A percentile compares a stretch with the other conserved stretches of the same genome.
Evolutionary conservation across 2,888 invertebrate species (phyloP).

Genomic region (Synergus itoensis): DNA sequence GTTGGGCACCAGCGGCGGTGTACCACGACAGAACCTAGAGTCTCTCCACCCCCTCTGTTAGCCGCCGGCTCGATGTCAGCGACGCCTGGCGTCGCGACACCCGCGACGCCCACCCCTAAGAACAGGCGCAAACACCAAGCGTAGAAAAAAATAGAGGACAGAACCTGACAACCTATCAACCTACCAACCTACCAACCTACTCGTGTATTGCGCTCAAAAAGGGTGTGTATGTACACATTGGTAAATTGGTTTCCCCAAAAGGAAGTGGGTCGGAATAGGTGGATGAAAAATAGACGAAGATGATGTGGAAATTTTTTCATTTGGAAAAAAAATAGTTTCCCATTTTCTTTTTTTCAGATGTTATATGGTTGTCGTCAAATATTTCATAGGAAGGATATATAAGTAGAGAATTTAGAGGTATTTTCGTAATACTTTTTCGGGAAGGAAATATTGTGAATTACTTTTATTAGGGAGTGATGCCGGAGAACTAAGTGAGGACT

Average conservation of each 20-base stretch:
- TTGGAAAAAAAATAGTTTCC: too few relatives aligned
- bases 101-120: conserved; percentile 22
- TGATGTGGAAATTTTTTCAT: not conserved
- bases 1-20: not conserved
- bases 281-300: not conserved
- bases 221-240: not conserved
- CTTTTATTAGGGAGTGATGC: not conserved
- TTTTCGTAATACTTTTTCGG: too few relatives aligned
- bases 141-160: conserved; percentile 31
- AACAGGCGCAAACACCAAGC: conserved; percentile 18
- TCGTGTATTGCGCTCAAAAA: conserved; percentile 2
- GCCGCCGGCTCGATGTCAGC: conserved; percentile 40
- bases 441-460: not conserved
- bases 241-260: not conserved
- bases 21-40: conserved; percentile 30
- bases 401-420: too few relatives aligned
- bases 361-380: not conserved
- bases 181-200: conserved; percentile 22
- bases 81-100: conserved; percentile 43
- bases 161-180: conserved; percentile 17
- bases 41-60: not conserved
- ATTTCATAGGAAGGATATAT: not conserved
- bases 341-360: not conserved
- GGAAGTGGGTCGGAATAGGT: not conserved
- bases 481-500: too few relatives aligned